Evolutionary conservation across 2,797 vertebrate species (phyloP), one percentile per base, ranked within the genome.

Genomic region (Avahi laniger): DNA sequence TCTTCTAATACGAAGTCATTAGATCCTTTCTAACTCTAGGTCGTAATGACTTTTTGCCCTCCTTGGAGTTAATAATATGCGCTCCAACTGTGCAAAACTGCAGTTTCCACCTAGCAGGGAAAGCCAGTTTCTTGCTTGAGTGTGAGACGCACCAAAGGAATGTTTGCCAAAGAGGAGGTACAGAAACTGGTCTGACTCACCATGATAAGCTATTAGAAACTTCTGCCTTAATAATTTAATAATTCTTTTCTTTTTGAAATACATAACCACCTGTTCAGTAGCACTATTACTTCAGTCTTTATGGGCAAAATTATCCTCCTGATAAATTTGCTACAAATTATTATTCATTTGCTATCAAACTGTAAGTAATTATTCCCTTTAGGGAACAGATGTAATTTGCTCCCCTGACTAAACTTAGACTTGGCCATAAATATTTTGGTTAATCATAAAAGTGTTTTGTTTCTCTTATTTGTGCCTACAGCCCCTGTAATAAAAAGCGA

Each of bases 61-160:
- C 61, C 41, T 33, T 0, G 0, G n/a, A 57, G 70, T 65, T 97
- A 82, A 63, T n/a, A 48, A 0, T 0, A 33, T 2, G 9, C 11
- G 59, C 76, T 69, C 54, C 80, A 73, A 69, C 61, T 52, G 59
- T 22, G 5, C 17, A 52, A 61, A 75, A 85, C 59, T 85, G 24
- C 59, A 52, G 52, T 73, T 94, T n/a, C 85, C 43, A 18, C 41
- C 91, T 7, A 26, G 33, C 87, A 52, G 73, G 93, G 86, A 96
- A 95, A 95, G 43, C 11, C 75, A 79, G 63, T 63, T 81, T 75
- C 95, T 95, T 94, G 92, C 95, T 97, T 97, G 98, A 76, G 90
- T 57, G 57, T 97, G 97, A 98, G 96, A 96, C 91, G 85, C 92
- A 97, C 90, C 95, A 76, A 94, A 98, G 97, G 97, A 98, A 98